Base-by-base conservation (phyloP, 2,797 vertebrate genomes). In the Tachyglossus aculeatus region DNA sequence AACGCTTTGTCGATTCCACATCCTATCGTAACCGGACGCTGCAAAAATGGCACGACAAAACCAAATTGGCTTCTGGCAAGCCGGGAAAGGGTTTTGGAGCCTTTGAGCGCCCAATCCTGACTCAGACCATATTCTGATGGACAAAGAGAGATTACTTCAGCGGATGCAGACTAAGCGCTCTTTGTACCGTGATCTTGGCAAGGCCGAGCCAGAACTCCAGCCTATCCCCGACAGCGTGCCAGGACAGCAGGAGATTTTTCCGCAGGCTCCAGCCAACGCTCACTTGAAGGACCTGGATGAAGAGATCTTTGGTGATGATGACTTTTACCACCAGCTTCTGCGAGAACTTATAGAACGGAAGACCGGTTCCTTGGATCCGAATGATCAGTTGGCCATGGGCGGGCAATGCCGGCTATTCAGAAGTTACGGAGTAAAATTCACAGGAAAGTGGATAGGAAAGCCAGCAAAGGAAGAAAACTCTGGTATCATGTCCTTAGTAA, bases 11-110 rank as follows among this genome's bases (percentile, higher is more conserved):
- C 0, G 92, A 92, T 19, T 98, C 98, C 85, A 91, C 90, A 55
- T 80, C 88, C 0, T 97, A 95, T 60, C 76, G 94, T 15, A 92
- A 95, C 75, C 70, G 66, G 18, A 89, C 93, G 0, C 75, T 99
- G 78, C 96, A 97, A 81, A 97, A 96, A 81, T 99, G 98, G 98
- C 95, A 99, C 0, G 97, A 99, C 72, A 98, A 94, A 90, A 99
- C 96, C 18, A 93, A 95, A 43, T 90, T 99, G 83, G 92, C 93
- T 25, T 89, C 90, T 56, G 97, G 96, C 45, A 97, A 96, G 86
- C 81, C 94, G 81, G 93, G 93, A 61, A 96, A 95, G 90, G 93
- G 94, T 2, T 96, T 97, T 3, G 88, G 93, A 33, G 94, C 94
- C 21, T 95, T 97, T 27, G 96, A 97, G 93, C 95, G 85, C 64